Conservation (phyloP, 2,113 vertebrate species). For the Aspiorhynchus laticeps region DNA sequence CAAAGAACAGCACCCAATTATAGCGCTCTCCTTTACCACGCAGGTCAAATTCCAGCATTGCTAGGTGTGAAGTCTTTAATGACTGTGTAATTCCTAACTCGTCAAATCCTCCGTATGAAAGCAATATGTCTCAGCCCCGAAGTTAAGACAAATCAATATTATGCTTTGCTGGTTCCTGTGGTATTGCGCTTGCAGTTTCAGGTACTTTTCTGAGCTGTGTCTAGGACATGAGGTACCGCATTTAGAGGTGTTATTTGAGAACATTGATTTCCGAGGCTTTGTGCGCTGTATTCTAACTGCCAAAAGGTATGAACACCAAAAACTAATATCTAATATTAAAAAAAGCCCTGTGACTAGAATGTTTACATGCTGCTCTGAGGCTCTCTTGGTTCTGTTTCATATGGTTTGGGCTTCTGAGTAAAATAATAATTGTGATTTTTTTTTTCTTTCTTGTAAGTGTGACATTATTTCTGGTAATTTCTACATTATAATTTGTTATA, state of each 20-base stretch:
- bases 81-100: conserved; percentile 23
- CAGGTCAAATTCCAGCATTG: conserved; percentile 44
- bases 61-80: conserved; percentile 24
- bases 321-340: neutral
- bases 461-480: neutral
- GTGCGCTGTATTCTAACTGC: neutral
- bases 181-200: neutral
- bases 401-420: neutral
- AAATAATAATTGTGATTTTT: neutral
- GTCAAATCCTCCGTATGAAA: conserved; percentile 3
- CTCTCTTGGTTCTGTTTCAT: neutral
- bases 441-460: neutral
- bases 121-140: conserved; percentile 14
- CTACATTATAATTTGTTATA: neutral
- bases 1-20: conserved; percentile 58
- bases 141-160: conserved; percentile 21
- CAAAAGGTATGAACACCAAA: neutral
- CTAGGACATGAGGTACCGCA: neutral
- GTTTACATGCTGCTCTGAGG: neutral
- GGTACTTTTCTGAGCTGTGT: neutral
- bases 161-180: conserved; percentile 5
- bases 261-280: conserved; percentile 5
- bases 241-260: neutral
- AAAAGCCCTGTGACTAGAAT: neutral
- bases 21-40: conserved; percentile 56